Conservation (phyloP, 1,140 invertebrate species). For the Orius laevigatus region DNA sequence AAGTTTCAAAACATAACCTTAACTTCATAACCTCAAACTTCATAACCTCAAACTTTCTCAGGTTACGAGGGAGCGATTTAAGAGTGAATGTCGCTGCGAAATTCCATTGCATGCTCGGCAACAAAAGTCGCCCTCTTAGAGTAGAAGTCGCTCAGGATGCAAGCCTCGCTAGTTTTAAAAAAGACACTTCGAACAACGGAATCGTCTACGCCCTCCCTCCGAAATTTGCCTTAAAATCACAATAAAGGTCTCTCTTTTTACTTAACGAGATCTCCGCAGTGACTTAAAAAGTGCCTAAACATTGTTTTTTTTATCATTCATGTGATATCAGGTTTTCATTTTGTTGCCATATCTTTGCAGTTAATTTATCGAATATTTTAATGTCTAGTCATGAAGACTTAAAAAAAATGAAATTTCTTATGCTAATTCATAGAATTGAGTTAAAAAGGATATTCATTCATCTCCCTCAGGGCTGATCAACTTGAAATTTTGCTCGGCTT, state of each 20-base stretch:
- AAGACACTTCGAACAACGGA: slow-evolving; percentile 30
- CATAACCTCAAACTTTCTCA: slow-evolving; percentile 24
- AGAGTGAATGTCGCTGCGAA: slow-evolving; percentile 44
- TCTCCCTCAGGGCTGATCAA: no score
- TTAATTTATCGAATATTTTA: no score
- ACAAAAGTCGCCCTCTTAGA: slow-evolving; percentile 42
- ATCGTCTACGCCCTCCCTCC: slow-evolving; percentile 38
- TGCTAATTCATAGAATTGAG: no score
- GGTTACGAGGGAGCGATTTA: slow-evolving; percentile 39
- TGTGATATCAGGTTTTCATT: no score
- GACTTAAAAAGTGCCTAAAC: no score
- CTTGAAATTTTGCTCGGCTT: no score
- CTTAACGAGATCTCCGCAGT: no score
- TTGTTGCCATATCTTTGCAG: no score
- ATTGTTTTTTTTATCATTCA: no score
- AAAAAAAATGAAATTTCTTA: no score
- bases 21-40: background rate
- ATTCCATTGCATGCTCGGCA: slow-evolving; percentile 55
- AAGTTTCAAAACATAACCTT: slow-evolving; percentile 28
- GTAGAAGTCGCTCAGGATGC: slow-evolving; percentile 43
- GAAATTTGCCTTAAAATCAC: slow-evolving; percentile 23
- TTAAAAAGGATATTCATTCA: no score
- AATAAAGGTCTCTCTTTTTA: background rate
- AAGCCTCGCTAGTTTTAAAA: slow-evolving; percentile 40
- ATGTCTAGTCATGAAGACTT: no score